phyloP scores from a whole-genome alignment of 2,797 vertebrate genomes.

The Argyrosomus regius region DNA sequence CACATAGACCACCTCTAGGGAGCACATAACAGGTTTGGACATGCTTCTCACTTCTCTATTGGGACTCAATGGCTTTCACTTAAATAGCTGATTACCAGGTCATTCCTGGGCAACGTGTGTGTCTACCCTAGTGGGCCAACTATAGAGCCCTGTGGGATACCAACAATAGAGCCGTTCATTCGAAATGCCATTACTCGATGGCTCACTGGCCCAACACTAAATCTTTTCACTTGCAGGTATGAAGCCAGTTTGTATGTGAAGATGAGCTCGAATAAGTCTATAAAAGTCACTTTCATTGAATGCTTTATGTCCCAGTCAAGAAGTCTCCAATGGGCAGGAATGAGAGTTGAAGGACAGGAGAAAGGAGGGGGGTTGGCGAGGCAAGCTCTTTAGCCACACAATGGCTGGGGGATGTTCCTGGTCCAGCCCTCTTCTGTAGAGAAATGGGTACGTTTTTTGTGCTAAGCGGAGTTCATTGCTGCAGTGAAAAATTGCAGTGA shows the following conservation, averaged over 20 bases:
- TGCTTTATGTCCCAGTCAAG: conserved; percentile 95
- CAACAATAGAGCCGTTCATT: conserved; percentile 79
- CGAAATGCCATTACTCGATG: conserved; percentile 80
- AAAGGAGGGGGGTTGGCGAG: conserved; percentile 84
- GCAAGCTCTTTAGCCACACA: conserved; percentile 92
- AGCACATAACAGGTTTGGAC: conserved; percentile 94
- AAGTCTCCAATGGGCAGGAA: conserved; percentile 90
- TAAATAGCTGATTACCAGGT: conserved; percentile 98
- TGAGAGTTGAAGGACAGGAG: conserved; percentile 92
- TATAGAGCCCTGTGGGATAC: conserved; percentile 80
- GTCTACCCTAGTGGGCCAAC: conserved; percentile 83
- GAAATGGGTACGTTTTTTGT: conserved; percentile 77
- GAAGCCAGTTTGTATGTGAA: conserved; percentile 84
- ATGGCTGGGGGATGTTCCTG: conserved; percentile 85
- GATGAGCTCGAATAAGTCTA: conserved; percentile 97
- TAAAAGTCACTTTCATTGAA: conserved; percentile 99
- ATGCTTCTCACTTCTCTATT: conserved; percentile 93
- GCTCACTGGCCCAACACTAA: conserved; percentile 82
- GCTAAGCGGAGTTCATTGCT: conserved; percentile 92
- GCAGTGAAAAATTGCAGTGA: conserved; percentile 95
- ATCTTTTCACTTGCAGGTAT: conserved; percentile 84
- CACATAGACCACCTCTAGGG: conserved; percentile 93
- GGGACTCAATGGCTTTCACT: conserved; percentile 92
- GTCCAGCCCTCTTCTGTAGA: conserved; percentile 77
- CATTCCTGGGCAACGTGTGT: conserved; percentile 96